phyloP scores from a whole-genome alignment of 2,113 vertebrate species.

The Paedocypris sp. region DNA sequence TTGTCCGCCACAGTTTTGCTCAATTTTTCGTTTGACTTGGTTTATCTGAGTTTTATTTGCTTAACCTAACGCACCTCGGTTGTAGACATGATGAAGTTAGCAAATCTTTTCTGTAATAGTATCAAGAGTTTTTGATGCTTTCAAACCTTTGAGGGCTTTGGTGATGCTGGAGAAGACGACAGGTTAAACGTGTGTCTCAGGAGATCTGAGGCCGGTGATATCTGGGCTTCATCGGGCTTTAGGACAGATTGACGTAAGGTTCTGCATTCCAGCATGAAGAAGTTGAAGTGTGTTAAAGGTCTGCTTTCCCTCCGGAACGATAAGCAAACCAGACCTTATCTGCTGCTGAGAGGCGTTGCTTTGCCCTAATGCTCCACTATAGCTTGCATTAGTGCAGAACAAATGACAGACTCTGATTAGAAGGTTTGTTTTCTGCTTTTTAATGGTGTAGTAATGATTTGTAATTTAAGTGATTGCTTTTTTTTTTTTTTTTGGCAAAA shows the following conservation, averaged over 20 bases:
- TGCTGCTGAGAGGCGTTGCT: neutral
- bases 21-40: too few species aligned
- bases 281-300: slow-evolving; percentile 18
- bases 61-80: too few species aligned
- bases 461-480: neutral
- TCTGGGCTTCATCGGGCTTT: slow-evolving; percentile 12
- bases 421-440: neutral
- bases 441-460: too few species aligned
- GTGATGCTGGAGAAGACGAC: neutral
- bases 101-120: too few species aligned
- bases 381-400: neutral
- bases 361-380: neutral
- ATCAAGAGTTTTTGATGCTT: too few species aligned
- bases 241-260: neutral
- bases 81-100: too few species aligned
- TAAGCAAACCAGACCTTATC: neutral
- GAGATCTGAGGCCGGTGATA: neutral
- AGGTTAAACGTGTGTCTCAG: too few species aligned
- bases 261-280: slow-evolving; percentile 3
- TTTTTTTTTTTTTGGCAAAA: neutral
- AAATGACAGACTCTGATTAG: neutral
- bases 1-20: too few species aligned
- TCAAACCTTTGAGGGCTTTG: too few species aligned
- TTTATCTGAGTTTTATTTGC: too few species aligned
- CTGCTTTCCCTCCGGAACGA: neutral